A percentile compares a stretch with the other conserved stretches of the same genome.
Conservation (phyloP, 2,113 vertebrate genomes). For the Sitta europaea region DNA sequence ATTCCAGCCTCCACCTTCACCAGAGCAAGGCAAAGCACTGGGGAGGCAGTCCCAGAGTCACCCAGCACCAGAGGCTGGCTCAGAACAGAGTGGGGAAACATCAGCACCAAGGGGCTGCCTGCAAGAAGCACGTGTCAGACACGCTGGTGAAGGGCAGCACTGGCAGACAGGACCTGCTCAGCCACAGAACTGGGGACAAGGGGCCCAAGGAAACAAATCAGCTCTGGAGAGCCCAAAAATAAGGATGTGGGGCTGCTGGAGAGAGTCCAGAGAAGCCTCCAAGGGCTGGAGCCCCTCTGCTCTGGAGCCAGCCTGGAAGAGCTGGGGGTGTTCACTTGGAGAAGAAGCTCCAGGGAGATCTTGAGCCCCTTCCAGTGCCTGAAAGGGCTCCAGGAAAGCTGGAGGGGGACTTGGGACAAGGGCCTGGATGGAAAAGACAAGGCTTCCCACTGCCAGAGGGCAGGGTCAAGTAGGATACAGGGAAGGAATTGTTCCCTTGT, state of each 20-base stretch:
- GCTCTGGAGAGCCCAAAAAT: neutral
- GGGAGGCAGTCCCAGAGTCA: neutral
- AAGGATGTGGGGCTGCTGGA: neutral
- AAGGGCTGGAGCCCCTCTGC: neutral
- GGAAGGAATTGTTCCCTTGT: neutral
- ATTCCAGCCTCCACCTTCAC: neutral
- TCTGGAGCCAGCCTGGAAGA: neutral
- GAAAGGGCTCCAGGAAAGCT: neutral
- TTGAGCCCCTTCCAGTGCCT: rapidly evolving
- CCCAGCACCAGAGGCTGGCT: neutral
- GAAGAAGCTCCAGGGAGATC: neutral
- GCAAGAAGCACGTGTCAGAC: neutral
- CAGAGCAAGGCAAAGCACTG: neutral
- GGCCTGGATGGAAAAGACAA: neutral
- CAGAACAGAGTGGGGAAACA: neutral
- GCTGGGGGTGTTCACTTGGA: neutral
- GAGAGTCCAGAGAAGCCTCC: neutral
- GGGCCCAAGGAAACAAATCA: neutral
- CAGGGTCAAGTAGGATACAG: neutral
- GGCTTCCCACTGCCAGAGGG: neutral
- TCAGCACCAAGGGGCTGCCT: neutral
- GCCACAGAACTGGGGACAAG: neutral
- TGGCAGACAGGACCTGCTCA: neutral
- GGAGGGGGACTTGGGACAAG: neutral
- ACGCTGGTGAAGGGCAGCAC: neutral